These are phyloP conservation scores for Penaeus vannamei DNA, from an alignment of 1,140 invertebrate species.

Conservation along the genomic window DNA sequence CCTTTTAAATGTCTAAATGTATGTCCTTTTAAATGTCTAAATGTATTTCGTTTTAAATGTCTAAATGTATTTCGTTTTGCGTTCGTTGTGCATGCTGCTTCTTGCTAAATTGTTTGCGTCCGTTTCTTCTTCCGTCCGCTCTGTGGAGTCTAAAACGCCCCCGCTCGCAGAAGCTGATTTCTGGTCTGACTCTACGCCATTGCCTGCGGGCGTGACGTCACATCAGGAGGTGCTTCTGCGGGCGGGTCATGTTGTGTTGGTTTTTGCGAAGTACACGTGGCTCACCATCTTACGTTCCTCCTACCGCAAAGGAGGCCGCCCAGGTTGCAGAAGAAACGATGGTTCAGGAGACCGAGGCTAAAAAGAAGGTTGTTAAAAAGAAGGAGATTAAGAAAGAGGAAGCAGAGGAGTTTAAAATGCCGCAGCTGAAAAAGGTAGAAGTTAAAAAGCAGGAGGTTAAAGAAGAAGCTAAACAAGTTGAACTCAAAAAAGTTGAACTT, in stretches of 20 bases:
- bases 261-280: neutral
- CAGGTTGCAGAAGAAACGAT: no score
- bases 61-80: neutral
- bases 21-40: neutral
- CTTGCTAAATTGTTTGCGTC: neutral
- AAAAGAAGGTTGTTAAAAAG: constrained; percentile 43
- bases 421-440: no score
- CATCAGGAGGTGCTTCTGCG: neutral
- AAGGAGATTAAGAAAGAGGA: constrained; percentile 21
- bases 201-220: constrained; percentile 32
- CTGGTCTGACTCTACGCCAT: no score
- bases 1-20: neutral
- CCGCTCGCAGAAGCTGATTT: no score
- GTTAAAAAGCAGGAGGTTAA: no score
- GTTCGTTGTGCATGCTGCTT: constrained; percentile 25
- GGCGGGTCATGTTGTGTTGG: neutral
- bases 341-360: constrained; percentile 34
- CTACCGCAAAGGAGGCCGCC: no score
- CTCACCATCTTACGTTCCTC: no score
- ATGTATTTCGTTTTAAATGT: neutral
- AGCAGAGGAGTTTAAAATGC: neutral
- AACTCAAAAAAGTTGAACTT: no score
- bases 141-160: no score
- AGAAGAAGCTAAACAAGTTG: no score
- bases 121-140: neutral